These are phyloP conservation scores for Nipponia nippon DNA, from an alignment of 2,113 vertebrate species.

Conservation along the genomic window DNA sequence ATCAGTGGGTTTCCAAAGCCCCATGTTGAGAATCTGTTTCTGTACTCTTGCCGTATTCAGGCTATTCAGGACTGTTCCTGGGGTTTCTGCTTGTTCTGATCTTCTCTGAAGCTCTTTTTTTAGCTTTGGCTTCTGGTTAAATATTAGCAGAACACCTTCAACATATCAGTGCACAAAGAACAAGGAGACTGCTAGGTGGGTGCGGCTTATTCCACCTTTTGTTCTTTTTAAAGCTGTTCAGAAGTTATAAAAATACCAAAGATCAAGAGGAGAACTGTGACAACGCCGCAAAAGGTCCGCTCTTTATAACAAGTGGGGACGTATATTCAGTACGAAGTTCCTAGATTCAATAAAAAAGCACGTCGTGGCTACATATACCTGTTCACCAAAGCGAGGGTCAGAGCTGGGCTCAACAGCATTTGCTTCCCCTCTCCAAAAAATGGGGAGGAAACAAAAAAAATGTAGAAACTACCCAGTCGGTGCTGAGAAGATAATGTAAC, in stretches of 20 bases:
- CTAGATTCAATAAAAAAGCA: not conserved
- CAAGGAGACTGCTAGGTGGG: not conserved
- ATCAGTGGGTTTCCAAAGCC: not conserved
- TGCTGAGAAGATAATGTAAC: rapidly evolving
- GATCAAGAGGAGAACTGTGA: not conserved
- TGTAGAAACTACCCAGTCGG: not conserved
- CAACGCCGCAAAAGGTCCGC: not conserved
- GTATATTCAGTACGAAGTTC: not conserved
- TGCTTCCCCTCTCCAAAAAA: not conserved
- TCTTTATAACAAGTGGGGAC: not conserved
- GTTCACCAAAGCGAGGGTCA: not conserved
- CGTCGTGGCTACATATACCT: rapidly evolving
- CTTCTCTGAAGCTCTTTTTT: not conserved
- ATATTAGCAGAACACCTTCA: not conserved
- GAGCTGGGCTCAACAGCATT: not conserved
- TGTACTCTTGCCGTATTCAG: not conserved
- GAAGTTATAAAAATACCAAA: not conserved
- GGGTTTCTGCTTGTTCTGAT: not conserved
- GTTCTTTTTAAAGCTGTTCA: not conserved
- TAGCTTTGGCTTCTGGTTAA: conserved; percentile 5
- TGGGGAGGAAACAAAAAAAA: not conserved
- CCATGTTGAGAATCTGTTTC: not conserved
- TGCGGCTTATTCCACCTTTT: not conserved
- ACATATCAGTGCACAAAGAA: not conserved
- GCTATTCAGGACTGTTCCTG: not conserved